Conservation (phyloP, 2,888 invertebrate species). For the Oegoconia quadripuncta region DNA sequence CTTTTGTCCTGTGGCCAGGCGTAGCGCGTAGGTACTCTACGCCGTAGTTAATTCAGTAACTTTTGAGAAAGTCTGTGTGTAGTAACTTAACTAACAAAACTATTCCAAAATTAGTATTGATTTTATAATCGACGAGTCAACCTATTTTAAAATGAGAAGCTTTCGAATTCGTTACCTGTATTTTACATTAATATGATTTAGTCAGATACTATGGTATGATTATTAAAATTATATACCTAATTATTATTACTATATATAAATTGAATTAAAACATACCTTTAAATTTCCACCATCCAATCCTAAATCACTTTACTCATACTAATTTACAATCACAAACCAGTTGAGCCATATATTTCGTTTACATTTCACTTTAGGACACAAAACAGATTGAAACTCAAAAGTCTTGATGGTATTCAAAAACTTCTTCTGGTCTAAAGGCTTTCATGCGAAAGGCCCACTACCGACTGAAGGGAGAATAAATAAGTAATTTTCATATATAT, state of each 20-base stretch:
- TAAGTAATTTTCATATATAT: slow-evolving; percentile 25
- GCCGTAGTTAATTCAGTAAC: no score
- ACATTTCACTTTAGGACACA: slow-evolving; percentile 18
- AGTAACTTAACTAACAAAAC: no score
- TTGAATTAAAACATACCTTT: slow-evolving; percentile 5
- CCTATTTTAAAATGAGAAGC: no score
- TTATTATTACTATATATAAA: not conserved
- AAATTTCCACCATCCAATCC: slow-evolving; percentile 8
- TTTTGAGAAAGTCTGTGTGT: no score
- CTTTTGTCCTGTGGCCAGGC: no score
- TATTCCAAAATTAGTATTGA: no score
- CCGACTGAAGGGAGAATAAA: slow-evolving; percentile 19
- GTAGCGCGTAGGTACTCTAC: no score
- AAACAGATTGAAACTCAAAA: not conserved
- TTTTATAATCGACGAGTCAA: no score
- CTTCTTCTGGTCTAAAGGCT: slow-evolving; percentile 10
- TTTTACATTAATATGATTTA: no score
- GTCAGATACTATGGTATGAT: no score
- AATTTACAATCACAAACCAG: slow-evolving; percentile 49
- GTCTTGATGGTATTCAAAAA: not conserved
- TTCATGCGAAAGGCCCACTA: slow-evolving; percentile 21
- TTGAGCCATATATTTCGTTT: slow-evolving; percentile 25
- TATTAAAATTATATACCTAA: not conserved
- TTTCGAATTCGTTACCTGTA: no score
- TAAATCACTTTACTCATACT: slow-evolving; percentile 28